Evolutionary conservation across 1,140 invertebrate species (phyloP), one percentile per base, ranked within the genome.

Genomic region (Wasmannia auropunctata): DNA sequence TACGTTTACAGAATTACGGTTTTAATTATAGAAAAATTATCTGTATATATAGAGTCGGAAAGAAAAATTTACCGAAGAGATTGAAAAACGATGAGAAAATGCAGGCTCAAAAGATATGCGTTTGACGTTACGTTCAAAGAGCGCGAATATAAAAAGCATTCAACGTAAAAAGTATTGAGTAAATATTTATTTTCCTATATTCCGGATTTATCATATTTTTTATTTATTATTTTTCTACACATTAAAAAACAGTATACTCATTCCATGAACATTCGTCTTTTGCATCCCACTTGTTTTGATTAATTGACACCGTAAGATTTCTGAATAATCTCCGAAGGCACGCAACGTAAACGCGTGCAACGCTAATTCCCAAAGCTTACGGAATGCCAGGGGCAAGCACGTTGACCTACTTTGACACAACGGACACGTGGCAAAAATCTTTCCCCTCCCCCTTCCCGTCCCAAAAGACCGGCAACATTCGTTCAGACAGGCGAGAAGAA

Each of bases 331-430:
- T 40, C 6, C 11, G 22, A 72, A 58, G 25, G 77, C 31, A 80
- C 14, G 25, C 34, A 70, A 70, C 19, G 72, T 67, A 85, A 7
- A 16, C 28, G 72, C 76, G 49, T 75, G 87, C 74, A 62, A 74
- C 49, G 60, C 37, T 89, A 89, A 90, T 79, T 88, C 81, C 51
- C 10, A 22, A 28, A 51, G 69, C 69, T 76, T 84, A 76, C n/a
- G 70, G 31, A 60, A 62, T 69, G 72, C 51, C 67, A 31, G 54
- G 60, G 54, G 49, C 76, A 65, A 34, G 5, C 43, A 51, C 28
- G 63, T 40, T 90, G 90, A 63, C 72, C 84, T 80, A 91, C 77
- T 91, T 91, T 37, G 84, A 91, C 86, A 91, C 86, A 91, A 46
- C 69, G 49, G 16, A 81, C 58, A 76, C 22, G 43, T 72, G 40